Evolutionary conservation across 2,888 invertebrate genomes (phyloP).

Genomic region (Pachycephus smyrnensis): DNA sequence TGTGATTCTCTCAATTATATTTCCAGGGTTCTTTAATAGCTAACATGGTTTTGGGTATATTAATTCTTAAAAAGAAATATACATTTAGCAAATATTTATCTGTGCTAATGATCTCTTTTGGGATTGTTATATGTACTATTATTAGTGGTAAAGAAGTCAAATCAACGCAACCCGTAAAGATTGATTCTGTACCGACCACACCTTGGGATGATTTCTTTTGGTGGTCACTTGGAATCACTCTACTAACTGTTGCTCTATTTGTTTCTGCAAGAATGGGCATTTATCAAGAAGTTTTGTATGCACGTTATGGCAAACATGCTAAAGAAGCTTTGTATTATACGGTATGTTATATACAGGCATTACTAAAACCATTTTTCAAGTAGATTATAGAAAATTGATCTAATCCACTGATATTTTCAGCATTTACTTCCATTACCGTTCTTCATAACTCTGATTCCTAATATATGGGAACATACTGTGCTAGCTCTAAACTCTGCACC

Average conservation of each 20-base stretch:
- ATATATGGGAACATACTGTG: conserved; percentile 82
- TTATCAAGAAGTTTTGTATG: conserved; percentile 90
- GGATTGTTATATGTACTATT: conserved; percentile 91
- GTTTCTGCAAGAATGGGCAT: conserved; percentile 96
- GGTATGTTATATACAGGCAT: conserved; percentile 64
- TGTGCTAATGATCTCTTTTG: conserved; percentile 92
- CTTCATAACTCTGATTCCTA: conserved; percentile 83
- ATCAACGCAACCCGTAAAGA: conserved; percentile 62
- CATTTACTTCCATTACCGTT: conserved; percentile 92
- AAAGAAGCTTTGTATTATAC: conserved; percentile 89
- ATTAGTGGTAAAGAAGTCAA: conserved; percentile 83
- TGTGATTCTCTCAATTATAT: conserved; percentile 27
- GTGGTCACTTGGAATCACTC: conserved; percentile 79
- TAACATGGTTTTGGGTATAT: conserved; percentile 94
- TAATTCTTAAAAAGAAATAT: conserved; percentile 88
- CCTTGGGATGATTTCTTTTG: conserved; percentile 71
- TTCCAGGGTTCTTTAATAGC: conserved; percentile 93
- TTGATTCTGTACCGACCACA: conserved; percentile 61
- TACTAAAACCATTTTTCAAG: neutral
- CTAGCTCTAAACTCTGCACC: conserved; percentile 77
- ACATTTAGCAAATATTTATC: conserved; percentile 88
- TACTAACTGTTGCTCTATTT: conserved; percentile 89
- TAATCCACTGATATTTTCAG: conserved; percentile 66
- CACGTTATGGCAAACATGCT: conserved; percentile 90
- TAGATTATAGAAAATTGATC: neutral